These are phyloP conservation scores for Thinocorus orbignyianus DNA, from an alignment of 2,113 vertebrate species.

Conservation along the genomic window DNA sequence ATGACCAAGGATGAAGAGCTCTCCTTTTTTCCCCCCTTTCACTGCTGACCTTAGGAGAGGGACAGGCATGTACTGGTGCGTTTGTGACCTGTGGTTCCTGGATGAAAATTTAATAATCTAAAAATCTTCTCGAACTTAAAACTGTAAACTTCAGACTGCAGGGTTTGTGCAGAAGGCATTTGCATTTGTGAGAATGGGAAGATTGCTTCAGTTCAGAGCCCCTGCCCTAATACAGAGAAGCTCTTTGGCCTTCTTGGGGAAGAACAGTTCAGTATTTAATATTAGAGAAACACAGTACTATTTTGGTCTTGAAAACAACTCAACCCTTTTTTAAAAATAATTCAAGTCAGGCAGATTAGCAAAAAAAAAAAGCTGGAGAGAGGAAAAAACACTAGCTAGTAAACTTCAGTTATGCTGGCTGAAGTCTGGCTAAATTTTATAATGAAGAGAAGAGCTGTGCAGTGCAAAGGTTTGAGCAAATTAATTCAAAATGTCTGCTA, in stretches of 20 bases:
- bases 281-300: neutral
- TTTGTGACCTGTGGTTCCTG: neutral
- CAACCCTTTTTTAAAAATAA: neutral
- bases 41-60: neutral
- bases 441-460: neutral
- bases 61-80: accelerated
- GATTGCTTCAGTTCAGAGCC: neutral
- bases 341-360: neutral
- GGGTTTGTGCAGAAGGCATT: neutral
- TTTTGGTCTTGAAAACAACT: neutral
- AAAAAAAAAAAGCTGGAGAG: neutral
- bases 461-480: neutral
- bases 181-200: neutral
- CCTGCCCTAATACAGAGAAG: neutral
- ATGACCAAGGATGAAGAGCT: neutral
- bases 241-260: neutral
- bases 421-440: neutral
- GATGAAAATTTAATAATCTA: neutral
- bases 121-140: neutral
- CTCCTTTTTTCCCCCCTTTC: no score
- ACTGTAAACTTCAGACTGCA: neutral
- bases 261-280: neutral
- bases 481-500: neutral
- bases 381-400: neutral
- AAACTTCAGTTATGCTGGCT: neutral